Base-by-base conservation (phyloP, 2,113 vertebrate genomes). In the Manacus vitellinus region DNA sequence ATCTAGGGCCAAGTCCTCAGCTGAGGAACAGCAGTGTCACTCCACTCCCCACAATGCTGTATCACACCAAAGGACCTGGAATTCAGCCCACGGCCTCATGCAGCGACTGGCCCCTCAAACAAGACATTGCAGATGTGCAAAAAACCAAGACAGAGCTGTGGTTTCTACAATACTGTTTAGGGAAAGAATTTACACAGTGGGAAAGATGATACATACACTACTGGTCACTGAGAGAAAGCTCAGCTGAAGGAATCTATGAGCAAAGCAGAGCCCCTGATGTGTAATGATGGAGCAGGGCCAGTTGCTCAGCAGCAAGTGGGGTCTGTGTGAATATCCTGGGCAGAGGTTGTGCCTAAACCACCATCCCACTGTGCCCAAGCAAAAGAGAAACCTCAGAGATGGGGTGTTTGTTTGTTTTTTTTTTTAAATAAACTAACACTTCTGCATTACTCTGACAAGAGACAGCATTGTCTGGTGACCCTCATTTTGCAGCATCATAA, bases 11-110 rank as follows among this genome's bases (percentile, higher is more conserved):
- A 68, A 37, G 21, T 9, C 22, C 20, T 76, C 63, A 66, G 63
- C 49, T 1, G 1, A 55, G 46, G 33, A n/a, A 58, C 21, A 88
- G 65, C 79, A 46, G 51, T 7, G 22, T 28, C 12, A 15, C 19
- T 41, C 11, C 41, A 16, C 9, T 23, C 41, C 55, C 67, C 37
- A 0, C 1, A n/a, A 21, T 0, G 10, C 61, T 74, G 9, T 10
- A 12, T 37, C 44, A 31, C 37, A 12, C 19, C 1, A 8, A 8
- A 62, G 13, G 8, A 35, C 7, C 74, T 68, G 83, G 21, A 85
- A 30, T 21, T 76, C 47, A 33, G 51, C 67, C 68, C 49, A 4
- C 0, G 2, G 16, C 16, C 72, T 44, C 86, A 20, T 0, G 5
- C n/a, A 31, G 31, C 2, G 8, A 65, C 2, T 8, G 41, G 8